Base-by-base conservation (phyloP, 2,888 invertebrate genomes). In the Drosophila stalkeri region DNA sequence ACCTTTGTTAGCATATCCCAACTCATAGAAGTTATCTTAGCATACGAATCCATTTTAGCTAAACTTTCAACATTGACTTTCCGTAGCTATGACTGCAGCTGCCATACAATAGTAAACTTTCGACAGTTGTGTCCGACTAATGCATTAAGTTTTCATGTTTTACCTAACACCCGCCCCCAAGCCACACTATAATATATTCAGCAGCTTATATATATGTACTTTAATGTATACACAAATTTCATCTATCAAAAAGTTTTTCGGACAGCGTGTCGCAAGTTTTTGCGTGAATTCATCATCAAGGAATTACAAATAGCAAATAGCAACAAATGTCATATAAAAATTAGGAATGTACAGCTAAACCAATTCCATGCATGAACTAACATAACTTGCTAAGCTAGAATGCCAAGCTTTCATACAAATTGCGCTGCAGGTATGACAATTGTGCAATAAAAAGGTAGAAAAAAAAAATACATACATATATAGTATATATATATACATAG, bases 341-440 rank as follows among this genome's bases (percentile, higher is more conserved):
- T 81, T 72, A 59, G 52, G 51, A 64, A 71, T 77, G 60, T 55
- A 61, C 61, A 71, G 51, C 71, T 80, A 76, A 71, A 64, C 52
- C 77, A 66, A 81, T 68, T 68, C 62, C 59, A 62, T 59, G 66
- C 67, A 77, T 76, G 39, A 64, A 61, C 44, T 46, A 46, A 33
- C 20, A 46, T 67, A 39, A 33, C 51, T 55, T 27, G 27, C n/a
- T n/a, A n/a, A n/a, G 39, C 18, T 41, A 27, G 47, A 61, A 63
- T 67, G 51, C 46, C 47, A 33, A 9, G 49, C 49, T 55, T 18
- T 14, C 5, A 66, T 43, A 66, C 61, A 67, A 67, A 75, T 60
- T 69, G 51, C 55, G n/a, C 46, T 62, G 33, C 65, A 80, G 76
- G 70, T 80, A 76, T 76, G 63, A 77, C 43, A 75, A 77, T 61